Evolutionary conservation across 2,113 vertebrate species (phyloP), one percentile per base, ranked within the genome.

Genomic region (Ictalurus punctatus): DNA sequence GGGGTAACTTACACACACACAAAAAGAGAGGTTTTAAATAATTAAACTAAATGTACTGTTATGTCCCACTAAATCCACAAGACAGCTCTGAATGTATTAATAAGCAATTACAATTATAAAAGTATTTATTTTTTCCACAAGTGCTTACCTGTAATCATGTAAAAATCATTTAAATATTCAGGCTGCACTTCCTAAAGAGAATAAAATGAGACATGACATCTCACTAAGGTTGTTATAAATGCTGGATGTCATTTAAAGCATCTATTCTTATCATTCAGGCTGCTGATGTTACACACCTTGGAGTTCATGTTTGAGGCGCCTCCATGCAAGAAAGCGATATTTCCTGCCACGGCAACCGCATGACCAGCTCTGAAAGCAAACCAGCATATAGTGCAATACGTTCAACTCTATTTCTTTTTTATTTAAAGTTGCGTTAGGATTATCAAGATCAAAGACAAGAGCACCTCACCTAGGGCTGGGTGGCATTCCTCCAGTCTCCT

Each of bases 81-180:
- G 58, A 19, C 12, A 58, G 56, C 56, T 52, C 54, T 59, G 19
- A 21, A 40, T 40, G 71, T 4, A 73, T 19, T 37, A 23, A 19
- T 14, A 69, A 14, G 17, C 67, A 34, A 71, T 30, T 71, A 71
- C 6, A 54, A 54, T 54, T 54, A 54, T 12, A 54, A 54, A 10
- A 54, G 52, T 54, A 54, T 2, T 54, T 12, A 54, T 54, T 54
- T 54, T 54, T 34, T 1, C 69, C 13, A 58, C 27, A 73, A 86
- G 19, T 21, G 80, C 89, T 86, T 93, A 96, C 95, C 95, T 92
- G 94, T 96, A 27, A 96, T 92, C 95, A 96, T 96, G 94, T 95
- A 95, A 92, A 97, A 96, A 92, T 96, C 95, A 69, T 92, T 96
- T 59, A 95, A 92, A 93, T 96, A 96, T 91, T 93, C 80, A 59